Evolutionary conservation across 2,888 invertebrate species (phyloP), one percentile per base, ranked within the genome.

Genomic region (Parapristionchus giblindavisi): DNA sequence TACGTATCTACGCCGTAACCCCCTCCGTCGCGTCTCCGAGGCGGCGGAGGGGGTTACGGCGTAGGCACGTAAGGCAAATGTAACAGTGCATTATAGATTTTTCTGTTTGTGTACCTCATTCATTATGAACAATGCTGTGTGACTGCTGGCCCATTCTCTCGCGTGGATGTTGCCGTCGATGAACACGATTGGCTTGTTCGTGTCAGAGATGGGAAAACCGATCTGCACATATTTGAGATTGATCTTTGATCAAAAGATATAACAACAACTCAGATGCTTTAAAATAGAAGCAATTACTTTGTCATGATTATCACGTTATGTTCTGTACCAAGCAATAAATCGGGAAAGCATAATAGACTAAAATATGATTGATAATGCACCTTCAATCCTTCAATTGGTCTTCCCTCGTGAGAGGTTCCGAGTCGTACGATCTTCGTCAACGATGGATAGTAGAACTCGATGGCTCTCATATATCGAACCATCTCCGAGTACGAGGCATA

Each of bases 141-240:
- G 87, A 68, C 84, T 83, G 21, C 86, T 84, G 8, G 87, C 86
- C 88, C 88, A 88, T 74, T 87, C 87, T 36, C 87, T 77, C 17
- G 87, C 87, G 76, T 87, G 87, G 34, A 87, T 87, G 76, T 88
- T 87, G n/a, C 87, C 88, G 77, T 88, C 88, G n/a, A 88, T 85
- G 87, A 87, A 88, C 36, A 88, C 77, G 17, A 81, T 85, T 36
- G 83, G 78, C 75, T 87, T 86, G 68, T 75, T 75, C 8, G 77
- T 79, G 51, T 82, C 78, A 11, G 66, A 38, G 29, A 78, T 76
- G 24, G 78, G 78, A 27, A 81, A 77, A 27, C 85, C 86, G 58
- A 85, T 82, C 84, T 85, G 38, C 54, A 78, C 71, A 56, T 24
- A 34, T 27, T 38, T 24, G 27, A n/a, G n/a, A n/a, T n/a, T n/a